Evolutionary conservation across 1,140 invertebrate species (phyloP), one percentile per base, ranked within the genome.

Genomic region (Bombus balteatus): DNA sequence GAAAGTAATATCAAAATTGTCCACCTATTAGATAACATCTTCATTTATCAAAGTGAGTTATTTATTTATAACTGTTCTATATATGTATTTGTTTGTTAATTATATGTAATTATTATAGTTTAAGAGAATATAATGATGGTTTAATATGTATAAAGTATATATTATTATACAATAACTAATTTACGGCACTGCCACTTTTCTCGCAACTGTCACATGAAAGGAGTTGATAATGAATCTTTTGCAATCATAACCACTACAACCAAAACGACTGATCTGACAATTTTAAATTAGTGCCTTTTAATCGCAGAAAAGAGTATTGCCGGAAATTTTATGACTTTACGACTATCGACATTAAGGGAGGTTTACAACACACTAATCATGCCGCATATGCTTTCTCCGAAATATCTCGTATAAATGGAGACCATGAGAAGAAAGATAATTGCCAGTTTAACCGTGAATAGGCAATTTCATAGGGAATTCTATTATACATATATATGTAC

Each of bases 181-280:
- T 72, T n/a, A 85, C 86, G 86, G 90, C 82, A 88, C 66, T 87
- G 89, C 86, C 87, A 84, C 83, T 92, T 91, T 92, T 91, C 73
- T 91, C 76, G 84, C 86, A 83, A 41, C 62, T 87, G 82, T 92
- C 90, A 89, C 86, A 76, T 87, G 83, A 62, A 85, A 57, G 15
- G 47, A 47, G 47, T 47, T 47, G 28, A 25, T 41, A 47, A 43
- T 34, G 1, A 47, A 47, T 37, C 34, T 70, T 68, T 37, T 70
- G 22, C 34, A 37, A 70, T 12, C 3, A 70, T 8, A 3, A 22
- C 5, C 22, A 18, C 15, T 47, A 47, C 43, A 5, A 18, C 43
- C 43, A 47, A 47, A 47, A 47, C 47, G 15, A 37, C 6, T 70
- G 9, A 37, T 25, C 8, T 10, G 34, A 22, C 3, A 18, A 9